These are phyloP conservation scores for Rotaria macrura DNA, from an alignment of 2,888 invertebrate species.

Conservation along the genomic window DNA sequence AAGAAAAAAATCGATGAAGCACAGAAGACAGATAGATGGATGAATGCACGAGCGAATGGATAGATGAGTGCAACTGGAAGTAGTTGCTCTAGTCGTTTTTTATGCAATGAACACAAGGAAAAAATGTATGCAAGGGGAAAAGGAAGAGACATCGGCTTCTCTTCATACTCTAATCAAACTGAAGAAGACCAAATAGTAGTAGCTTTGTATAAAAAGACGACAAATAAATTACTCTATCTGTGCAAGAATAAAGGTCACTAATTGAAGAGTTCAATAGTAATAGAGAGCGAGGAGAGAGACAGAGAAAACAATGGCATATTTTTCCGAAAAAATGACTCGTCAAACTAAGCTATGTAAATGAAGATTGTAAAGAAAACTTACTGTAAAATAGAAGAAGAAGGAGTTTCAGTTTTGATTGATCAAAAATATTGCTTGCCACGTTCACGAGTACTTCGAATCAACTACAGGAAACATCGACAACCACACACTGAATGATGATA, in stretches of 20 bases:
- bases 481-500: background rate
- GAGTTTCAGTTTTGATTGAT: background rate
- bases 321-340: background rate
- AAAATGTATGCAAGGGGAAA: background rate
- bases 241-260: background rate
- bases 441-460: background rate
- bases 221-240: background rate
- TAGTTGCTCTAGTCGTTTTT: background rate
- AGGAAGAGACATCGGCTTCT: background rate
- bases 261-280: background rate
- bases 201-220: background rate
- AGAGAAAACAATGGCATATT: background rate
- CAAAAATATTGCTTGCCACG: background rate
- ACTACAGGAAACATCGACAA: background rate
- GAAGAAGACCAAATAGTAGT: background rate
- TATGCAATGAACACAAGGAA: background rate
- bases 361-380: background rate
- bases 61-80: background rate
- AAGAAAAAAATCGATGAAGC: background rate
- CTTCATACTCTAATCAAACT: background rate
- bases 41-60: background rate
- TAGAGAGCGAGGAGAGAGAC: background rate
- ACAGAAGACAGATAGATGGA: background rate
- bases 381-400: too few relatives aligned
- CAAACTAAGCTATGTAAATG: background rate